Evolutionary conservation across 2,888 invertebrate species (phyloP).

Genomic region (Leptinotarsa juncta): DNA sequence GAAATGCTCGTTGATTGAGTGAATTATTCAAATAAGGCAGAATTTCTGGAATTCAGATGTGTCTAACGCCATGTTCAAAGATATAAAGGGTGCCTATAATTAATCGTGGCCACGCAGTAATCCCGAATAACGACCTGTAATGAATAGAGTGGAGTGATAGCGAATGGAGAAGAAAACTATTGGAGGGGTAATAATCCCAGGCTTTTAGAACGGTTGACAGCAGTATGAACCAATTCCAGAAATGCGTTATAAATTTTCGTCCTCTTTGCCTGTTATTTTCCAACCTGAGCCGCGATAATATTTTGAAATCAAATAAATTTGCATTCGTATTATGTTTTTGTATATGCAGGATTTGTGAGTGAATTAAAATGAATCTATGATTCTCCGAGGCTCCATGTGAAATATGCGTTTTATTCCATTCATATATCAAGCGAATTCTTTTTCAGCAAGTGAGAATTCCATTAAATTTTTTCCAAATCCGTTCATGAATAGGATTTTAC

Average conservation of each 20-base stretch:
- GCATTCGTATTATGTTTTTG: conserved; percentile 29
- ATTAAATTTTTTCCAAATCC: background rate
- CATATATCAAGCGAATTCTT: conserved; percentile 8
- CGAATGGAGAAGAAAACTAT: conserved; percentile 41
- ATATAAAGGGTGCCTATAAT: conserved; percentile 50
- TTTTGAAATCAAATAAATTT: conserved; percentile 30
- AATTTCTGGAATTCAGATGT: conserved; percentile 14
- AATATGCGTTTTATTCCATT: conserved; percentile 12
- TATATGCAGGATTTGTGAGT: background rate
- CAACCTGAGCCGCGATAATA: conserved; percentile 25
- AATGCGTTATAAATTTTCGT: conserved; percentile 26
- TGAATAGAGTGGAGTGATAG: conserved; percentile 51
- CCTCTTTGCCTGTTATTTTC: conserved; percentile 15
- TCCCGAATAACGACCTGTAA: conserved; percentile 49
- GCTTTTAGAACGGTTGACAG: conserved; percentile 29
- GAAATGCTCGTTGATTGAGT: conserved; percentile 14
- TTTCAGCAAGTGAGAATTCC: conserved; percentile 9
- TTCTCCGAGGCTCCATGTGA: conserved; percentile 1
- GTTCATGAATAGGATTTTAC: background rate
- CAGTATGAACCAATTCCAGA: conserved; percentile 24
- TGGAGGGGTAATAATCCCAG: conserved; percentile 32
- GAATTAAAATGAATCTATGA: conserved; percentile 17
- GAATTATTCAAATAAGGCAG: conserved; percentile 9
- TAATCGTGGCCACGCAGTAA: conserved; percentile 45
- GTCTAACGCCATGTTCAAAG: conserved; percentile 22